phyloP scores from a whole-genome alignment of 2,113 vertebrate species.

The Laticauda laticaudata region DNA sequence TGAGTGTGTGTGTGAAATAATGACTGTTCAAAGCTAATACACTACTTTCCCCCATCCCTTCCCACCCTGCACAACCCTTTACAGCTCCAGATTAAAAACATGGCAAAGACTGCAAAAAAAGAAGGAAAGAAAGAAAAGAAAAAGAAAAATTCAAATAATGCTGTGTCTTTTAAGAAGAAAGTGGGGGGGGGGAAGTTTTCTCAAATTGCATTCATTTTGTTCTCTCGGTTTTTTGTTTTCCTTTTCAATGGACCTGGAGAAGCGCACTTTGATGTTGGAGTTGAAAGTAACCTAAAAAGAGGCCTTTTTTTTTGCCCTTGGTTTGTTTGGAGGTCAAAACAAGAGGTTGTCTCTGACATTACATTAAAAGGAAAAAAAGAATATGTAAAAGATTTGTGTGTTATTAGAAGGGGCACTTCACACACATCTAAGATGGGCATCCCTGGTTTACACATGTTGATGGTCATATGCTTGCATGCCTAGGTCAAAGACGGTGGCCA shows the following conservation, averaged over 20 bases:
- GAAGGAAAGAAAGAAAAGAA: neutral
- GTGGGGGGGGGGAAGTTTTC: neutral
- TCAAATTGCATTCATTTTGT: constrained; percentile 49
- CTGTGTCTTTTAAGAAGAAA: neutral
- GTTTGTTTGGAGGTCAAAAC: constrained; percentile 51
- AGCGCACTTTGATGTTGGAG: constrained; percentile 35
- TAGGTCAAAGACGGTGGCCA: neutral
- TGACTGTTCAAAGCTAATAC: neutral
- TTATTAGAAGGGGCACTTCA: neutral
- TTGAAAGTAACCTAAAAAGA: neutral
- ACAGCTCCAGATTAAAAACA: neutral
- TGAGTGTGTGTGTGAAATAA: neutral
- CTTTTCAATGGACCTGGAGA: constrained; percentile 59
- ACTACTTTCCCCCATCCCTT: neutral
- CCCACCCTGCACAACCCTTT: neutral
- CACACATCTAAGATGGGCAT: neutral
- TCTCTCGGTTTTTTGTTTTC: constrained; percentile 41
- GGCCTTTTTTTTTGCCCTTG: constrained; percentile 1
- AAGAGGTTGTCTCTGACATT: constrained; percentile 76
- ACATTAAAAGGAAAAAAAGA: constrained; percentile 67
- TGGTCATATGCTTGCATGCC: neutral
- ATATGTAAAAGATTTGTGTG: neutral
- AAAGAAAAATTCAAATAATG: constrained; percentile 35
- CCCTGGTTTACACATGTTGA: neutral
- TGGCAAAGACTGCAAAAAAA: constrained; percentile 23